Evolutionary conservation across 92 coral and sea anemone genomes (phyloP), one percentile per base, ranked within the genome.

Genomic region (Plumapathes pennacea): DNA sequence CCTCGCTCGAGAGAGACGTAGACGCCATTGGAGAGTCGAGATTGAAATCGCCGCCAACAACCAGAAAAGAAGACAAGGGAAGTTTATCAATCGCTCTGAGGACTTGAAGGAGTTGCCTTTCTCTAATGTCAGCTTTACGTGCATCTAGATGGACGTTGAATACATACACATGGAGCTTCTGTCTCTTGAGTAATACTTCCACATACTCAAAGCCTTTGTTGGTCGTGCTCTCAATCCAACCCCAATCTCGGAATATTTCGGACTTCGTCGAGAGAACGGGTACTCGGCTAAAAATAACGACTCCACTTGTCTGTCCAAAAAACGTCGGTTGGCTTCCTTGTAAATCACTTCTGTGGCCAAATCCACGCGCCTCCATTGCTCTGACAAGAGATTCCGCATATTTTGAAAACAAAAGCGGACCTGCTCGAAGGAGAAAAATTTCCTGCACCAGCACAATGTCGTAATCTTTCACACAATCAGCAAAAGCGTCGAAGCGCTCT

Each of bases 1-100:
- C 83, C 48, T 60, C 17, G 15, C 60, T 47, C n/a, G n/a, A n/a
- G n/a, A n/a, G n/a, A 43, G 46, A 54, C 0, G 76, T 71, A 20
- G 41, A 64, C n/a, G 52, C 47, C 24, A 72, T 73, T 4, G 84
- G 81, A 15, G 70, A 54, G 13, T 79, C 72, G 22, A 84, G 72
- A 40, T 84, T 85, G 23, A 79, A 79, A 60, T 89, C 96, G 38
- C 97, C 97, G 18, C 82, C 92, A 0, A 78, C 75, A 22, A 89
- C 46, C 11, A 85, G 7, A 34, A 57, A 64, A 32, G 92, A 46
- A 3, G 73, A 24, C 43, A 18, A 32, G 1, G 79, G 56, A 0
- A 68, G 34, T 1, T 64, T 46, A 22, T 34, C 33, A 22, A 74
- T 50, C 6, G 62, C 31, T 11, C 21, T 36, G 25, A 57, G 67